phyloP scores from a whole-genome alignment of 2,888 invertebrate species.

The Ophraella communa region DNA sequence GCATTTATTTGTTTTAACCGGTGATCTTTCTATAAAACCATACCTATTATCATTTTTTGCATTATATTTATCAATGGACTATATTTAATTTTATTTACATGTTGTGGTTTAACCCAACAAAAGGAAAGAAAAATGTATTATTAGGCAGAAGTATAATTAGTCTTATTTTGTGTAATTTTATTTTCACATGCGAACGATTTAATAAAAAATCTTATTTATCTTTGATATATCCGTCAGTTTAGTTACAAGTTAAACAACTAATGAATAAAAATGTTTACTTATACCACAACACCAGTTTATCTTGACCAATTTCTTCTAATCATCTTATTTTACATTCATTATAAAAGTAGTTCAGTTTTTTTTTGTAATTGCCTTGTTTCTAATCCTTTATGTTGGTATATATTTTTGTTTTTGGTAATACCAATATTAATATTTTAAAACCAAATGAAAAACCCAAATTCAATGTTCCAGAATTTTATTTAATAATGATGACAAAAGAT shows the following conservation, averaged over 20 bases:
- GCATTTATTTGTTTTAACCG: slow-evolving; percentile 35
- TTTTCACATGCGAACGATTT: slow-evolving; percentile 29
- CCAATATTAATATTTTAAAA: too few species aligned
- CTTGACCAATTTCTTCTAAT: too few species aligned
- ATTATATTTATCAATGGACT: slow-evolving; percentile 36
- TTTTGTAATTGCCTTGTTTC: too few species aligned
- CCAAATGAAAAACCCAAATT: too few species aligned
- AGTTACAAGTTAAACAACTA: background rate
- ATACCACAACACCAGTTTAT: too few species aligned
- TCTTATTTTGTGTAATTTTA: slow-evolving; percentile 32
- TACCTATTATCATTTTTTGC: slow-evolving; percentile 37
- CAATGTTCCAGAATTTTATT: too few species aligned
- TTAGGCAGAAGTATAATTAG: slow-evolving; percentile 29
- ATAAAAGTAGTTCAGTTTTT: too few species aligned
- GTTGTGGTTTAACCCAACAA: slow-evolving; percentile 30
- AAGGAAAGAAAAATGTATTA: slow-evolving; percentile 35
- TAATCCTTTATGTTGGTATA: too few species aligned
- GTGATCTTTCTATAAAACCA: slow-evolving; percentile 30
- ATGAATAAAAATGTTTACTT: too few species aligned
- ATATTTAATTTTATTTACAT: slow-evolving; percentile 35
- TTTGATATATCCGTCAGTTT: slow-evolving; percentile 10
- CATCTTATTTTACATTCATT: too few species aligned
- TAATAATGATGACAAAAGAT: too few species aligned
- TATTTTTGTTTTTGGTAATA: too few species aligned
- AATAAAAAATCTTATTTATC: slow-evolving; percentile 21